These are phyloP conservation scores for Drosophila bipectinata DNA, from an alignment of 1,140 invertebrate genomes.

Conservation along the genomic window DNA sequence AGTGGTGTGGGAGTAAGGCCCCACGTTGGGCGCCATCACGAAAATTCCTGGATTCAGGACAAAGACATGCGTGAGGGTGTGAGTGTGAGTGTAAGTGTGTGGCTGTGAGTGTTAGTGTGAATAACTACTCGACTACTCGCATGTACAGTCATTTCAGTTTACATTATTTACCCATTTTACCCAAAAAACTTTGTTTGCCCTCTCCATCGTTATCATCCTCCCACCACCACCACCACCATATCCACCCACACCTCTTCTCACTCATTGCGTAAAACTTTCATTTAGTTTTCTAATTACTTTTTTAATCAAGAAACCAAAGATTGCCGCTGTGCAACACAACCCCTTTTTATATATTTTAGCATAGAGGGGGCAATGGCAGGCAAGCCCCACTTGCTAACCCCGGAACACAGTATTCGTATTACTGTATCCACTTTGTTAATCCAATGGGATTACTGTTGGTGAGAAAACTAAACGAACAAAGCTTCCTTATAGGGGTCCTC, in stretches of 20 bases:
- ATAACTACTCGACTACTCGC: slow-evolving; percentile 39
- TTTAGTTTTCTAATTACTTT: slow-evolving; percentile 82
- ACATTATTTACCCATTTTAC: slow-evolving; percentile 76
- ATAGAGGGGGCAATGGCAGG: background rate
- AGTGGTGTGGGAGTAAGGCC: slow-evolving; percentile 50
- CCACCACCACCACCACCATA: too few species aligned
- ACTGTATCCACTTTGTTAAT: slow-evolving; percentile 21
- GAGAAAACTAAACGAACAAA: background rate
- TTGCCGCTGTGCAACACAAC: slow-evolving; percentile 47
- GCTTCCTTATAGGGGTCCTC: slow-evolving; percentile 1
- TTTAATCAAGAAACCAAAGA: slow-evolving; percentile 79
- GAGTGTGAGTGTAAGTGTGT: slow-evolving; percentile 13
- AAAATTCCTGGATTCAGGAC: slow-evolving; percentile 35
- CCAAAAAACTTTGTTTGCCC: slow-evolving; percentile 41
- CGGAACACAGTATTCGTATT: slow-evolving; percentile 20
- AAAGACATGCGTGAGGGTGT: slow-evolving; percentile 36
- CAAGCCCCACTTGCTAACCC: background rate
- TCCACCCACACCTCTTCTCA: background rate
- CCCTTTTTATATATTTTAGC: slow-evolving; percentile 26
- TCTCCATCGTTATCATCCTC: too few species aligned
- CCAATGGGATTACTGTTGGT: slow-evolving; percentile 4
- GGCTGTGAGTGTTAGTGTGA: slow-evolving; percentile 35
- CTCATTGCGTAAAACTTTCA: slow-evolving; percentile 73
- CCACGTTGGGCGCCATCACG: slow-evolving; percentile 13
- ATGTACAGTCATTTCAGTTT: slow-evolving; percentile 79